Evolutionary conservation across 2,113 vertebrate genomes (phyloP), one percentile per base, ranked within the genome.

Genomic region (Tragelaphus strepsiceros): DNA sequence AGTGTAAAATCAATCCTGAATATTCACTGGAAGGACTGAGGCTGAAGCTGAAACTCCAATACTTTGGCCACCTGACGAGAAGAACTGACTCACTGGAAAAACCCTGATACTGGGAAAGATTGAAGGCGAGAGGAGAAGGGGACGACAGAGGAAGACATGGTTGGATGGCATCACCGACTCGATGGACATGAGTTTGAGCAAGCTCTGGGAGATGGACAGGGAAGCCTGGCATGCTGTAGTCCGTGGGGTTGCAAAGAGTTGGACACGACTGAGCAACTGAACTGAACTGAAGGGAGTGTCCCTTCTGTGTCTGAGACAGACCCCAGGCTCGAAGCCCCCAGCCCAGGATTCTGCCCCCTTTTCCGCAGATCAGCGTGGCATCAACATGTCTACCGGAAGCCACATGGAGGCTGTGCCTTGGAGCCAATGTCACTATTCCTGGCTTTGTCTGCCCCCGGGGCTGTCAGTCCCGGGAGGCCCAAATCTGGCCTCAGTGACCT

Each of bases 391-490:
- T 77, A 17, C 78, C 7, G 1, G 88, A 32, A 71, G 53, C 53
- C 35, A 16, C 80, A n/a, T 5, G 0, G 39, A 64, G 35, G 35
- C 64, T 39, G 24, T 7, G 2, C 0, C 2, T 22, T 7, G 46
- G 56, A 35, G 80, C 53, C 64, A 39, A 9, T 17, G 28, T 22
- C 21, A 9, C 3, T 5, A 49, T 35, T 87, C 32, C 15, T 0
- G 16, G 49, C 49, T 49, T 1, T 14, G 46, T 89, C 80, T 35
- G 61, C 17, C 4, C 67, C 19, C 43, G 0, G 12, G 30, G 22
- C 51, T 71, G 28, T 56, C 10, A 28, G 53, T 77, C 91, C 24
- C 21, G 17, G 9, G 67, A 17, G 61, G 14, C 4, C 71, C 46
- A 53, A 58, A 81, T 64, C 81, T 67, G 84, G 71, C 54, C 53